These are phyloP conservation scores for Philypnodon macrostomus DNA, from an alignment of 2,797 vertebrate genomes.

Conservation along the genomic window DNA sequence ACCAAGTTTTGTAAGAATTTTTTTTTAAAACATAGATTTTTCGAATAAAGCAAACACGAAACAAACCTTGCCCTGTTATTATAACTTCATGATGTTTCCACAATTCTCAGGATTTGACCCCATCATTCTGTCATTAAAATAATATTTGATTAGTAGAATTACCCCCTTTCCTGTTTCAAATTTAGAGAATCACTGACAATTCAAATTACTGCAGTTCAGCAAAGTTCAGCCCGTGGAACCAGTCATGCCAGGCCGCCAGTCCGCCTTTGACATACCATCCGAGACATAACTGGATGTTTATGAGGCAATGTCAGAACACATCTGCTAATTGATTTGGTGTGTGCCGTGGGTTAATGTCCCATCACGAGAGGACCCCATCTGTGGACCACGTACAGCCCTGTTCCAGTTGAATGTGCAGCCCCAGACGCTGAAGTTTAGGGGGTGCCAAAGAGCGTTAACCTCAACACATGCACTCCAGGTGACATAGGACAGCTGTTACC, in stretches of 20 bases:
- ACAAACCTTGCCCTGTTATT: no score
- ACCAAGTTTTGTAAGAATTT: background rate
- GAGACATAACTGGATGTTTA: slow-evolving; percentile 35
- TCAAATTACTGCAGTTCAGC: slow-evolving; percentile 44
- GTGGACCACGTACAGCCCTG: slow-evolving; percentile 51
- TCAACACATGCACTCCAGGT: slow-evolving; percentile 66
- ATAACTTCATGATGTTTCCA: slow-evolving; percentile 13
- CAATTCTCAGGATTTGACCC: slow-evolving; percentile 10
- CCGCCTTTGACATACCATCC: slow-evolving; percentile 25
- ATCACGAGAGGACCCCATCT: slow-evolving; percentile 56
- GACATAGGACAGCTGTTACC: slow-evolving; percentile 66
- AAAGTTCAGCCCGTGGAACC: slow-evolving; percentile 24
- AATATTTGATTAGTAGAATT: slow-evolving; percentile 59
- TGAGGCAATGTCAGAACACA: slow-evolving; percentile 51
- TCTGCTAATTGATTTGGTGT: slow-evolving; percentile 60
- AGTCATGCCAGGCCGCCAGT: slow-evolving; percentile 5
- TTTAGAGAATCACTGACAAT: slow-evolving; percentile 54
- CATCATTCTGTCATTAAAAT: slow-evolving; percentile 55
- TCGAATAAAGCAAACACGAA: background rate
- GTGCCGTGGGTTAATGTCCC: slow-evolving; percentile 48
- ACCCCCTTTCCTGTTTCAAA: slow-evolving; percentile 52
- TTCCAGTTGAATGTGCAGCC: slow-evolving; percentile 59
- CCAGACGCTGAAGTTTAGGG: slow-evolving; percentile 44
- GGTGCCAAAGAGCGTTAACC: slow-evolving; percentile 71
- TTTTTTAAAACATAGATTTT: background rate